phyloP scores from a whole-genome alignment of 2,888 invertebrate genomes.

The Raillietiella orientalis region DNA sequence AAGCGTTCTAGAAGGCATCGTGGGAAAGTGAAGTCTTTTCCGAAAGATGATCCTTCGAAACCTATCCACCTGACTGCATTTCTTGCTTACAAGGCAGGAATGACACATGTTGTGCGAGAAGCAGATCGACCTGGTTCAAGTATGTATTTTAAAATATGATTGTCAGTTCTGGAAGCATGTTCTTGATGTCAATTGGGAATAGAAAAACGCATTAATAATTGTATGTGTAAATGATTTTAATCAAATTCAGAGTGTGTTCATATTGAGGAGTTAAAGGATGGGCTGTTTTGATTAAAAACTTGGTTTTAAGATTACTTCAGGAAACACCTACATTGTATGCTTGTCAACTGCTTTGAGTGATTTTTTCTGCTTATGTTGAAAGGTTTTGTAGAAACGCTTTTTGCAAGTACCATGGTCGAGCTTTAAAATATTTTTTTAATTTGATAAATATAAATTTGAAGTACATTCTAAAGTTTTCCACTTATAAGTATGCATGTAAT shows the following conservation, averaged over 20 bases:
- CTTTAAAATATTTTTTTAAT: too few relatives aligned
- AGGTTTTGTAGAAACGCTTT: too few relatives aligned
- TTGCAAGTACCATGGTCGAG: too few relatives aligned
- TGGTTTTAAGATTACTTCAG: too few relatives aligned
- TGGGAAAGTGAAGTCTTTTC: conserved; percentile 98
- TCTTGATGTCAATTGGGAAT: conserved; percentile 1
- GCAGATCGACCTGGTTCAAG: conserved; percentile 95
- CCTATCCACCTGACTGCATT: conserved; percentile 95
- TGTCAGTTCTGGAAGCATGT: neutral
- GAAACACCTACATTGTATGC: too few relatives aligned
- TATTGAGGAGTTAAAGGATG: too few relatives aligned
- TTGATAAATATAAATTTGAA: too few relatives aligned
- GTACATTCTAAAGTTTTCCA: too few relatives aligned
- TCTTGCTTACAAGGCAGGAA: conserved; percentile 95
- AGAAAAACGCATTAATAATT: neutral
- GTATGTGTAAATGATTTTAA: neutral
- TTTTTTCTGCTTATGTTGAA: too few relatives aligned
- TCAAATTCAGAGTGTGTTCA: too few relatives aligned
- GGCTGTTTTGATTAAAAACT: neutral
- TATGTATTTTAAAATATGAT: conserved; percentile 26
- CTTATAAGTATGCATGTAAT: too few relatives aligned
- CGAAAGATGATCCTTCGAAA: conserved; percentile 81
- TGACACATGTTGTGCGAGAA: conserved; percentile 97
- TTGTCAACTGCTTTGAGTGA: too few relatives aligned
- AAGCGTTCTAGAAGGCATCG: conserved; percentile 84